These are phyloP conservation scores for Uloborus plumipes DNA, from an alignment of 2,888 invertebrate species.

Conservation along the genomic window DNA sequence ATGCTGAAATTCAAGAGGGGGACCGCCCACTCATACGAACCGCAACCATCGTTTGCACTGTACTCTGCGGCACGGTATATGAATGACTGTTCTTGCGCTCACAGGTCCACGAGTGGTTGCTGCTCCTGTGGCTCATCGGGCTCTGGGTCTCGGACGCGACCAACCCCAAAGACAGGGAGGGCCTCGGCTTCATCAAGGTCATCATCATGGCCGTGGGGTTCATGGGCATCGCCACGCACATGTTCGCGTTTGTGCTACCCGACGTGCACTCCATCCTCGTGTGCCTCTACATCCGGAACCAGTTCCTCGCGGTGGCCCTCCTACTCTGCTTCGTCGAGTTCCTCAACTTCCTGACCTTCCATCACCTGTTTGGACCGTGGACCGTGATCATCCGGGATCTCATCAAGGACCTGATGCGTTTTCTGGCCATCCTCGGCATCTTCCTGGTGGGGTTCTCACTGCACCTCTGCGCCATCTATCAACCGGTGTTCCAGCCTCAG, in stretches of 20 bases:
- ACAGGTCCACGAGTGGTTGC: slow-evolving; percentile 96
- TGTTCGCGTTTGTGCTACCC: slow-evolving; percentile 77
- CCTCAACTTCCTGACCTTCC: slow-evolving; percentile 97
- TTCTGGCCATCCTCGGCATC: slow-evolving; percentile 95
- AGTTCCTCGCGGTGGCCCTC: slow-evolving; percentile 95
- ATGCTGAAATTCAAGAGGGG: too few species aligned
- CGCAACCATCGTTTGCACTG: too few species aligned
- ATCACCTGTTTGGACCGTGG: slow-evolving; percentile 99
- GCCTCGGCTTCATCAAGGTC: slow-evolving; percentile 84
- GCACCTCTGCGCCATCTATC: slow-evolving; percentile 89
- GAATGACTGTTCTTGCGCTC: too few species aligned
- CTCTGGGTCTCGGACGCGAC: slow-evolving; percentile 95
- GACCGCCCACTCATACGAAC: too few species aligned
- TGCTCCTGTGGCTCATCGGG: slow-evolving; percentile 95
- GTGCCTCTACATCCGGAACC: slow-evolving; percentile 92
- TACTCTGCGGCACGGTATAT: too few species aligned
- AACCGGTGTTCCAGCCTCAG: slow-evolving; percentile 76
- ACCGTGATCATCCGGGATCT: slow-evolving; percentile 94
- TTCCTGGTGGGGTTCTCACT: slow-evolving; percentile 99
- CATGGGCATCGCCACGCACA: slow-evolving; percentile 90
- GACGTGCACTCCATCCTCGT: slow-evolving; percentile 79
- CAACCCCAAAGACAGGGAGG: slow-evolving; percentile 97
- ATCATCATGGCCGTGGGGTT: slow-evolving; percentile 81
- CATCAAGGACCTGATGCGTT: slow-evolving; percentile 72
- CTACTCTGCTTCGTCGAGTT: slow-evolving; percentile 97